A percentile compares a stretch with the other conserved stretches of the same genome.
Conservation (phyloP, 1,140 invertebrate species). For the Drosophila yakuba region DNA sequence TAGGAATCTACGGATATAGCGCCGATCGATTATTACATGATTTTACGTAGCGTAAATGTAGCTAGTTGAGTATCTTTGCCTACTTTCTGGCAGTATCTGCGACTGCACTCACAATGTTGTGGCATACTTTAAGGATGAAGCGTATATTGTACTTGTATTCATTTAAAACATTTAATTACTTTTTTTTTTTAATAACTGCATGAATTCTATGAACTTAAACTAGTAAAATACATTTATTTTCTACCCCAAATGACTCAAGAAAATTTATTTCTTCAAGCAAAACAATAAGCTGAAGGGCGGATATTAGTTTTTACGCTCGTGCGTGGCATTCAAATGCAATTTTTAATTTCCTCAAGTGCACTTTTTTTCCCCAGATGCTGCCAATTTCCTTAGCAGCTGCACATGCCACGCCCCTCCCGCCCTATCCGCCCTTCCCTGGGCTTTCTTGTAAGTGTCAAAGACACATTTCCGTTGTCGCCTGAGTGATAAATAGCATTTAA, state of each 20-base stretch:
- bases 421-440: slow-evolving; percentile 3
- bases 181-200: slow-evolving; percentile 4
- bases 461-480: slow-evolving; percentile 64
- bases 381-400: slow-evolving; percentile 67
- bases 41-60: slow-evolving; percentile 22
- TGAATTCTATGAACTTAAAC: background rate
- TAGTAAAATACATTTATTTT: background rate
- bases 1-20: slow-evolving; percentile 23
- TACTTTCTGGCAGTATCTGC: slow-evolving; percentile 48
- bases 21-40: background rate
- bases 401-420: slow-evolving; percentile 35
- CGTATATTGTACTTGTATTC: slow-evolving; percentile 1
- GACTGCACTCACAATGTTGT: slow-evolving; percentile 34
- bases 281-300: slow-evolving; percentile 51
- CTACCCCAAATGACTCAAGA: background rate
- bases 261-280: slow-evolving; percentile 12
- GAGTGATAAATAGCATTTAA: slow-evolving; percentile 73
- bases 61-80: slow-evolving; percentile 39
- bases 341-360: slow-evolving; percentile 78
- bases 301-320: slow-evolving; percentile 79
- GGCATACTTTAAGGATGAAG: slow-evolving; percentile 45
- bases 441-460: slow-evolving; percentile 52
- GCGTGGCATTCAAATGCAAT: slow-evolving; percentile 73
- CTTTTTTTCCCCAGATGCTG: slow-evolving; percentile 55
- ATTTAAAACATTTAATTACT: background rate